A percentile compares a stretch with the other conserved stretches of the same genome.
These are phyloP conservation scores for Podocnemis expansa DNA, from an alignment of 2,113 vertebrate species.

Conservation along the genomic window DNA sequence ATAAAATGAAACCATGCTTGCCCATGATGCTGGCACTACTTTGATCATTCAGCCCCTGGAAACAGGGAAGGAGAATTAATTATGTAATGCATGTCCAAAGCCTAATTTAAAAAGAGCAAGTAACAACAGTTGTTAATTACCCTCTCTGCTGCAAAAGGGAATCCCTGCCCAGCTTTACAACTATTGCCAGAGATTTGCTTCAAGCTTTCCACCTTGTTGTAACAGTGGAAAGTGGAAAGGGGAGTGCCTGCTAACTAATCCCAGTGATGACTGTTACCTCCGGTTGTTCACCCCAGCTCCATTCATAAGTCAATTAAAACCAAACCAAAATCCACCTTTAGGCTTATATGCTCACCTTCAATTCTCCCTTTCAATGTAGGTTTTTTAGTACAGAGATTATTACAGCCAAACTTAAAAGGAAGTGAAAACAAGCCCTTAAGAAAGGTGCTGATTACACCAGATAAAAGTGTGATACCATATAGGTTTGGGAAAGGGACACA, in stretches of 20 bases:
- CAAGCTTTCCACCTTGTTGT: background rate
- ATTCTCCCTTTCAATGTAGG: background rate
- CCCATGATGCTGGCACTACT: background rate
- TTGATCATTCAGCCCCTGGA: background rate
- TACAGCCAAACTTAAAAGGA: background rate
- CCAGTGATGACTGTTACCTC: background rate
- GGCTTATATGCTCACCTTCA: background rate
- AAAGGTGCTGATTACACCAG: background rate
- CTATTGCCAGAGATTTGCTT: constrained; percentile 45
- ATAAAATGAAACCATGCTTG: background rate
- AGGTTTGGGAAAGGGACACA: background rate
- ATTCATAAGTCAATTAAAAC: background rate
- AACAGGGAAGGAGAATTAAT: background rate
- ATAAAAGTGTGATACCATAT: background rate
- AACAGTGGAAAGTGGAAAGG: constrained; percentile 11
- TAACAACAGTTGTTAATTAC: background rate
- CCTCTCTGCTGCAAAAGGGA: constrained; percentile 31
- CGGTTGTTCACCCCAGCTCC: background rate
- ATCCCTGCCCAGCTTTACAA: constrained; percentile 33
- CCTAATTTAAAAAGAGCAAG: background rate
- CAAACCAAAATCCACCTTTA: background rate
- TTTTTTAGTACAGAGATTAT: background rate
- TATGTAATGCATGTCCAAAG: background rate
- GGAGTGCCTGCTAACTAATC: constrained; percentile 29
- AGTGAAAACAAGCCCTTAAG: constrained; percentile 9